These are phyloP conservation scores for Andrena dorsata DNA, from an alignment of 2,888 invertebrate genomes.

Conservation along the genomic window DNA sequence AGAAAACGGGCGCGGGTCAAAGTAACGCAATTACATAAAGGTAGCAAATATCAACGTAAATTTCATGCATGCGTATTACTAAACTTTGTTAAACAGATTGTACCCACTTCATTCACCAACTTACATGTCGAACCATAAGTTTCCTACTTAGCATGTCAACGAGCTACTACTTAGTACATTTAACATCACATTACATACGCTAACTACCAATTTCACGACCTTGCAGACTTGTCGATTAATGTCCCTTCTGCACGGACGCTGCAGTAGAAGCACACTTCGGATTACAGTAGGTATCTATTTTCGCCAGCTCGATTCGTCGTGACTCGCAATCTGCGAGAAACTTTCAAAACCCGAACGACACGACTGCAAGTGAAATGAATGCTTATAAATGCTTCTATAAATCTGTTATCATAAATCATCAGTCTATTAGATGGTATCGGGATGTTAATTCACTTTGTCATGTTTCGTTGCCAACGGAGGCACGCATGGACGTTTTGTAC, in stretches of 20 bases:
- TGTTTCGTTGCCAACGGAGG: slow-evolving; percentile 25
- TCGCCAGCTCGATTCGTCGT: too few relatives aligned
- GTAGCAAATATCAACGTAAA: not conserved
- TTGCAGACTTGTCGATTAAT: too few relatives aligned
- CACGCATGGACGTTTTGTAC: slow-evolving; percentile 22
- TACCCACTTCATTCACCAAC: not conserved
- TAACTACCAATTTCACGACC: too few relatives aligned
- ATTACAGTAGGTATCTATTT: too few relatives aligned
- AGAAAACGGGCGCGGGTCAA: not conserved
- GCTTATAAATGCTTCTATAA: too few relatives aligned
- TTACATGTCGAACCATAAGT: not conserved
- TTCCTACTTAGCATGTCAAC: not conserved
- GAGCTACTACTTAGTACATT: too few relatives aligned
- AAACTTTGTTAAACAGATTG: not conserved
- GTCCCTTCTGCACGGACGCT: too few relatives aligned
- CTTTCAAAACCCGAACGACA: too few relatives aligned
- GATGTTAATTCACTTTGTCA: not conserved
- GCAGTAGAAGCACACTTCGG: too few relatives aligned
- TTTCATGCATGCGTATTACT: not conserved
- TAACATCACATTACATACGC: too few relatives aligned
- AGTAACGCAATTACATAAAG: slow-evolving; percentile 25
- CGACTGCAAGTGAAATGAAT: too few relatives aligned
- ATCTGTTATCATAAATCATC: not conserved
- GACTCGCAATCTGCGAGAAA: too few relatives aligned
- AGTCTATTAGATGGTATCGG: not conserved